phyloP scores from a whole-genome alignment of 2,888 invertebrate species.

The Scaptomyza reducta region DNA sequence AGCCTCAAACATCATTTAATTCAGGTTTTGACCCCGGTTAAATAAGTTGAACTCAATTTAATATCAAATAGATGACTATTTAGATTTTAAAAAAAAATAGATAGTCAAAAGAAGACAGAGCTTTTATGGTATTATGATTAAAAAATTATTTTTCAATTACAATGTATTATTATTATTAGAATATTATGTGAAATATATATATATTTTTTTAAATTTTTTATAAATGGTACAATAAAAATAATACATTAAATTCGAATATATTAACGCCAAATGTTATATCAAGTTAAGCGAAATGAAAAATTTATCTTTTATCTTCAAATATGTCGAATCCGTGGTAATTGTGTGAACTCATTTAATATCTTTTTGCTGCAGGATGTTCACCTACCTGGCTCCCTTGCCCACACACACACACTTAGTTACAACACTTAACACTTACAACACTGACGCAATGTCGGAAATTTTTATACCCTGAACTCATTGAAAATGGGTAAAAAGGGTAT shows the following conservation, averaged over 20 bases:
- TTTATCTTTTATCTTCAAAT: background rate
- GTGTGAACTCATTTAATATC: background rate
- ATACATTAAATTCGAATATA: too few relatives aligned
- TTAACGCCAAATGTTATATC: background rate
- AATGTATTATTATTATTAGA: too few relatives aligned
- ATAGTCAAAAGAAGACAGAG: too few relatives aligned
- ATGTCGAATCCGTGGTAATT: background rate
- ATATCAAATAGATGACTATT: background rate
- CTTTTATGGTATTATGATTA: too few relatives aligned
- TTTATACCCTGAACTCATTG: too few relatives aligned
- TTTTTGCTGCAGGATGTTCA: conserved; percentile 1
- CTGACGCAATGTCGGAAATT: background rate
- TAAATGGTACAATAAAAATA: too few relatives aligned
- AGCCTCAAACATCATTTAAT: background rate
- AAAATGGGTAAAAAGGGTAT: too few relatives aligned
- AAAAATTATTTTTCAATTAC: too few relatives aligned
- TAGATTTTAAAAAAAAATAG: background rate
- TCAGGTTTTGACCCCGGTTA: background rate
- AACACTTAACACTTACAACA: background rate
- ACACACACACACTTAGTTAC: background rate
- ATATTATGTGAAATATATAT: too few relatives aligned
- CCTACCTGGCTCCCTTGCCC: background rate
- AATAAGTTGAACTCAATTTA: conserved; percentile 23
- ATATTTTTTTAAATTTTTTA: too few relatives aligned
- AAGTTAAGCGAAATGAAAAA: background rate